Base-by-base conservation (phyloP, 2,888 invertebrate genomes). In the Yponomeuta cagnagella region DNA sequence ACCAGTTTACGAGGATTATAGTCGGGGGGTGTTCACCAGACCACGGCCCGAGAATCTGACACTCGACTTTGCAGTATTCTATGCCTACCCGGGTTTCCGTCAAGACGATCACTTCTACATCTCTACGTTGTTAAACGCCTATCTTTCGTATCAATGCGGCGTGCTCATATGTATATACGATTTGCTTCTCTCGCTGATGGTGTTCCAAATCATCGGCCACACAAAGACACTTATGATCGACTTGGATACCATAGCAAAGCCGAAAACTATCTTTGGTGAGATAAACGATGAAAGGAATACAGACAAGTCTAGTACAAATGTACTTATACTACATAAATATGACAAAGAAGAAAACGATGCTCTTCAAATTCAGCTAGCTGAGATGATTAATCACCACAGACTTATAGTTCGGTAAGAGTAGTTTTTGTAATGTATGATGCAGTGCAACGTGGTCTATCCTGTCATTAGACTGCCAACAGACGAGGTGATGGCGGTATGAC, bases 161-260 rank as follows among this genome's bases (percentile, higher is more conserved):
- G 74, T 3, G 75, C 75, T 37, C 71, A 72, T 52, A 37, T 73
- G 74, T 33, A 70, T 72, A 69, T 73, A 74, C n/a, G 79, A 79
- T 64, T 70, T 78, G 6, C 73, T 75, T 58, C 70, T 78, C 1
- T 74, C 75, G 6, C 52, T 78, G 8, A 76, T 79, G 72, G 73
- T 79, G 10, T 77, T 79, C 37, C 74, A 75, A 15, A 37, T 78
- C 5, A 77, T 75, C 73, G 79, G 79, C 1, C 79, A 79, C 71
- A 74, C 78, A 63, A 75, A 77, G 69, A 76, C 77, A 68, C 73
- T 79, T 12, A 69, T 52, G 6, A 52, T 31, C 58, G 30, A 30
- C 10, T 4, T 69, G 31, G 69, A 69, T 1, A 63, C 10, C 12
- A 43, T 69, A 10, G 15, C 37, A 23, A 63, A 12, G 8, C 58